Base-by-base conservation (phyloP, 2,888 invertebrate species). In the Caenorhabditis sp. region DNA sequence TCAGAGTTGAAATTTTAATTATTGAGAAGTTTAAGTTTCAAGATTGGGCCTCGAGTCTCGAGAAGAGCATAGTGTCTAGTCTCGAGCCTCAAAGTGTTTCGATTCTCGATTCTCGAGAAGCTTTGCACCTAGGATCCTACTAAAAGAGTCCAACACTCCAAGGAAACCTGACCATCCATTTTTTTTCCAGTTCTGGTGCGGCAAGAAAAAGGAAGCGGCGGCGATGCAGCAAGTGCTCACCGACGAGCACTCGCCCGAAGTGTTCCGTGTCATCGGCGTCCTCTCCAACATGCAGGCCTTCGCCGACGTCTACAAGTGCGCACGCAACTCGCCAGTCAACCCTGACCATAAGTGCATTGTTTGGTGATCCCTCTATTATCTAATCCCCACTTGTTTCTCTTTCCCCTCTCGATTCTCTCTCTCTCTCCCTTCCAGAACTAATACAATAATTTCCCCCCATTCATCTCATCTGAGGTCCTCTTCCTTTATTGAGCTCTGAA, bases 261-360 rank as follows among this genome's bases (percentile, higher is more conserved):
- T 82, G 5, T 87, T 87, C 68, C 85, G 87, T n/a, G 84, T 87
- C 5, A 83, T 82, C 19, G 87, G 87, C 19, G 86, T 87, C 8
- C 76, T 87, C 6, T 86, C 86, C 14, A 87, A 87, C 56, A 83
- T 86, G 83, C 16, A 81, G 24, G 97, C 97, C 92, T 97, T 94
- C 93, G 95, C 97, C 16, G 94, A 94, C 79, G 97, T 96, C 90
- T 98, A 95, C 94, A 94, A 95, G 82, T 98, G 97, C 93, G 95
- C 95, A 0, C 92, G 94, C 19, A 96, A 95, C 28, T 95, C 96
- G 0, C 95, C 95, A 10, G 97, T 97, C 97, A 97, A 97, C 93
- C 97, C 97, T 7, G 79, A 76, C n/a, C 84, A 89, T 49, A 90
- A 90, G 74, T 90, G 90, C 63, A 82, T 85, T 24, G 86, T 90